Evolutionary conservation across 2,797 vertebrate genomes (phyloP).

Genomic region (Naso thynnoides): DNA sequence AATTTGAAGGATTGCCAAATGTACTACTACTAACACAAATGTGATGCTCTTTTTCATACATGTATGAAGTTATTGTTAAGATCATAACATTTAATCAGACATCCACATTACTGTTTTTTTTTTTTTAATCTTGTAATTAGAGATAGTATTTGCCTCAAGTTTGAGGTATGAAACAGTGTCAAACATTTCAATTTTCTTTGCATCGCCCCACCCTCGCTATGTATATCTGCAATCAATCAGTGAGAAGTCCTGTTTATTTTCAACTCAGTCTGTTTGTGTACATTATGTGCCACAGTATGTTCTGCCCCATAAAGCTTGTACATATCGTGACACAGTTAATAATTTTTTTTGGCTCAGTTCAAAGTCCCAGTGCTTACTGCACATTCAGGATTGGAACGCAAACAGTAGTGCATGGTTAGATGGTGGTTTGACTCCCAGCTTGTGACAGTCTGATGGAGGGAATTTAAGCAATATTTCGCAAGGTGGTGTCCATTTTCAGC

Average conservation of each 20-base stretch:
- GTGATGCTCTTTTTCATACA: slow-evolving; percentile 10
- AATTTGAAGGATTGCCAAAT: slow-evolving; percentile 14
- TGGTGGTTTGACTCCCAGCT: slow-evolving; percentile 25
- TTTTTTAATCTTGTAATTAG: background rate
- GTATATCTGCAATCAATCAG: slow-evolving; percentile 32
- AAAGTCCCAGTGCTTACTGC: slow-evolving; percentile 65
- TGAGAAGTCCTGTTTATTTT: slow-evolving; percentile 43
- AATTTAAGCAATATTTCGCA: background rate
- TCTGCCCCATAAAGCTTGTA: slow-evolving; percentile 8
- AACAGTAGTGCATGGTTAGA: slow-evolving; percentile 19
- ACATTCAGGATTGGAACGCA: slow-evolving; percentile 23
- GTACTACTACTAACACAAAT: slow-evolving; percentile 14
- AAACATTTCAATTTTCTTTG: slow-evolving; percentile 4
- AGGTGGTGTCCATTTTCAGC: slow-evolving; percentile 9
- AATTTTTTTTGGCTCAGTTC: slow-evolving; percentile 63
- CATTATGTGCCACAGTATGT: slow-evolving; percentile 27
- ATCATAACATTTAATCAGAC: slow-evolving; percentile 13
- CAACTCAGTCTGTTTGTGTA: slow-evolving; percentile 38
- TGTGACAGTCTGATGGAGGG: background rate
- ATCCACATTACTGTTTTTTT: background rate
- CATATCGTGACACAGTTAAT: slow-evolving; percentile 60
- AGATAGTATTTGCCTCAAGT: background rate
- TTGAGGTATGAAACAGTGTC: slow-evolving; percentile 21
- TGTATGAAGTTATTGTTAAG: background rate
- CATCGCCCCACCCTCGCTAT: background rate